Conservation (phyloP, 2,113 vertebrate species). For the Neofelis nebulosa region DNA sequence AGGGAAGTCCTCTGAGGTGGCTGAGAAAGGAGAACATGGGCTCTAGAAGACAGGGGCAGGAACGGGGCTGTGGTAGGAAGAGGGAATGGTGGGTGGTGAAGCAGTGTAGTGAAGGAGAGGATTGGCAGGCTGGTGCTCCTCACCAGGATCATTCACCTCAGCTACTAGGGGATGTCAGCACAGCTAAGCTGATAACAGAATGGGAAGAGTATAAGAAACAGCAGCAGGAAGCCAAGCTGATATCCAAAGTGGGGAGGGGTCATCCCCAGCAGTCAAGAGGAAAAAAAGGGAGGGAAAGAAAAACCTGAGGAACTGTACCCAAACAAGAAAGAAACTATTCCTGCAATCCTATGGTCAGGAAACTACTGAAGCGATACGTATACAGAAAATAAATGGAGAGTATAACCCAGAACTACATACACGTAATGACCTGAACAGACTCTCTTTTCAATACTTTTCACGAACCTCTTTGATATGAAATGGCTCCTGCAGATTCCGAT, state of each 20-base stretch:
- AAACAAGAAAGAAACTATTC: background rate
- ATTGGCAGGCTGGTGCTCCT: background rate
- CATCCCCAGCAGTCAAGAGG: background rate
- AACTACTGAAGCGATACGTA: background rate
- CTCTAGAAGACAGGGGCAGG: background rate
- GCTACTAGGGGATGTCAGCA: background rate
- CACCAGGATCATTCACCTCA: background rate
- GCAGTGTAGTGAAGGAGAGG: background rate
- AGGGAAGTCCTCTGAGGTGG: background rate
- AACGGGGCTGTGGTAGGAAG: background rate
- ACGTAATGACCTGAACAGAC: background rate
- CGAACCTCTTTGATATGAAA: slow-evolving; percentile 10
- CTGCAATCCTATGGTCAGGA: background rate
- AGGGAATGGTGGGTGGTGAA: background rate
- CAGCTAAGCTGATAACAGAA: background rate
- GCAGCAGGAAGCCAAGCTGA: background rate
- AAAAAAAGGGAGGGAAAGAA: background rate
- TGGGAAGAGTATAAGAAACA: background rate
- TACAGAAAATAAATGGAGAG: background rate
- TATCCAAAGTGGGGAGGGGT: background rate
- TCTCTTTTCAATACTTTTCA: background rate
- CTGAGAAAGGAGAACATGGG: background rate
- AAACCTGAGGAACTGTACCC: background rate
- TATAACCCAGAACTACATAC: background rate
- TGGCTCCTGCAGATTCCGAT: background rate